Evolutionary conservation across 2,113 vertebrate genomes (phyloP).

Genomic region (Gymnogyps californianus): DNA sequence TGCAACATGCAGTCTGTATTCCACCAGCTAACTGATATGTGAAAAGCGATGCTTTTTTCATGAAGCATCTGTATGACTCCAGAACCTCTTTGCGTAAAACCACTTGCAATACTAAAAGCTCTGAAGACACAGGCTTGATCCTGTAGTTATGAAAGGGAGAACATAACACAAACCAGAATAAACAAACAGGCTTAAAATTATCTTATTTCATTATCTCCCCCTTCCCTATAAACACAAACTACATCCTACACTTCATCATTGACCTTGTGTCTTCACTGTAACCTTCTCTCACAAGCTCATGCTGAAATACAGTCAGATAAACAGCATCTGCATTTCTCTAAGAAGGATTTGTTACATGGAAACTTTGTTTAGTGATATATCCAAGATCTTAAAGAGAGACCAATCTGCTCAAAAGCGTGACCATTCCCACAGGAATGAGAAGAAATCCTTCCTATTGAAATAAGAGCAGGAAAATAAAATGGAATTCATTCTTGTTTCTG

Average conservation of each 20-base stretch:
- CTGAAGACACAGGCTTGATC: neutral
- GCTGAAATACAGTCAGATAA: neutral
- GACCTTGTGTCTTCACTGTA: neutral
- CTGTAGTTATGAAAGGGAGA: neutral
- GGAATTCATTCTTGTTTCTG: slow-evolving; percentile 18
- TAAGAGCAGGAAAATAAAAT: neutral
- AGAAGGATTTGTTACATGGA: neutral
- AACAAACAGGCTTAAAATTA: neutral
- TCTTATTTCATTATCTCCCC: neutral
- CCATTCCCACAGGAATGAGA: neutral
- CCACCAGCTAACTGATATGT: neutral
- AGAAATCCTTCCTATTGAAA: slow-evolving; percentile 1
- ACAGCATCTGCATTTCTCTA: neutral
- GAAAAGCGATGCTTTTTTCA: neutral
- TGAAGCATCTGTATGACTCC: neutral
- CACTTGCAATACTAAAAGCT: neutral
- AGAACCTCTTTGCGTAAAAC: neutral
- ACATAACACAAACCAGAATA: neutral
- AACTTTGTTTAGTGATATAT: neutral
- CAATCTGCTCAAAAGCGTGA: neutral
- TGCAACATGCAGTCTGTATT: neutral
- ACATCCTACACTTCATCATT: neutral
- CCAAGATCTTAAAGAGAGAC: neutral
- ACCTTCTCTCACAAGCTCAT: neutral
- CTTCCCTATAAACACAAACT: neutral